A percentile compares a stretch with the other conserved stretches of the same genome.
Conservation (phyloP, 2,888 invertebrate species). For the Latheticus oryzae region DNA sequence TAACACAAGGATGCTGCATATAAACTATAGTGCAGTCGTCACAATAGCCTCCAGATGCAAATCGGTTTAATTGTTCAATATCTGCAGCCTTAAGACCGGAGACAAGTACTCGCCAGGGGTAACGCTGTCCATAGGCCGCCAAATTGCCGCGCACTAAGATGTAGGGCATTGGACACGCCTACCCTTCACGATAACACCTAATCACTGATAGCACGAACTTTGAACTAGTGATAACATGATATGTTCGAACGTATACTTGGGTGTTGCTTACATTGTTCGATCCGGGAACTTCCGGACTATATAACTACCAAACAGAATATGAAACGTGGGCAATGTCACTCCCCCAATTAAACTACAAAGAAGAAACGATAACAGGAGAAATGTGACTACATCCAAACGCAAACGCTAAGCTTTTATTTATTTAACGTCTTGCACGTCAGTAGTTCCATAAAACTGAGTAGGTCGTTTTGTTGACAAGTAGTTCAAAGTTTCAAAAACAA, state of each 20-base stretch:
- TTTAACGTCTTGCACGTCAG: too few relatives aligned
- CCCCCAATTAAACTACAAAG: conserved; percentile 7
- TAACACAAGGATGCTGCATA: conserved; percentile 88
- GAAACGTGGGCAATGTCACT: conserved; percentile 18
- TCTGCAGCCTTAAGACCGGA: conserved; percentile 87
- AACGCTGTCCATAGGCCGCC: conserved; percentile 86
- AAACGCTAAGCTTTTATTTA: too few relatives aligned
- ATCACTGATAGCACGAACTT: conserved; percentile 30
- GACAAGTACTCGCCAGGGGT: conserved; percentile 89
- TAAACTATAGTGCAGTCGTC: conserved; percentile 89
- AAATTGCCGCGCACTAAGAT: conserved; percentile 90
- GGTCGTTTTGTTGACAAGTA: too few relatives aligned
- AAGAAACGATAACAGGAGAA: too few relatives aligned
- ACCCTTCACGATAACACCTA: conserved; percentile 13
- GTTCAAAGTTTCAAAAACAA: too few relatives aligned
- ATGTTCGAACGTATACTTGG: conserved; percentile 3
- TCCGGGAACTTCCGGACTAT: conserved; percentile 5
- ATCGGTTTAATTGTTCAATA: conserved; percentile 84
- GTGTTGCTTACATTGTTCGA: conserved; percentile 3
- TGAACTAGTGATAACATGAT: conserved; percentile 2
- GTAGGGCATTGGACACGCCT: conserved; percentile 78
- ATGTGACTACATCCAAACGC: too few relatives aligned
- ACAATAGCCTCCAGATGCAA: conserved; percentile 85
- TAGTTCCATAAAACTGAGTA: too few relatives aligned
- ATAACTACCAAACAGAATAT: neutral